phyloP scores from a whole-genome alignment of 2,113 vertebrate genomes.

The Chionomys nivalis region DNA sequence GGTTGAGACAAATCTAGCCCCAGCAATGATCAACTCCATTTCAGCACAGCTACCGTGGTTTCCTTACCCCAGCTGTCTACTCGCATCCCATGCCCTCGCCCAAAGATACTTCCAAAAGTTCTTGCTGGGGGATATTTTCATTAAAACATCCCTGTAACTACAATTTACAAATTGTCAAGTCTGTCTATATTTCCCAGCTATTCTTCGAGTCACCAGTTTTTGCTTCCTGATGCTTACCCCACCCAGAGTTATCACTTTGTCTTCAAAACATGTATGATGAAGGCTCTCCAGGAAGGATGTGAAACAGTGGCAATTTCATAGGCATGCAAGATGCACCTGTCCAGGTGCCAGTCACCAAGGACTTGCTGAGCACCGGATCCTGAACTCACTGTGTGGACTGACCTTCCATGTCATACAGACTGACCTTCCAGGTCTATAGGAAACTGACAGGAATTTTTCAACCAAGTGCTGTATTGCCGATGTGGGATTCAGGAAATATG shows the following conservation, averaged over 20 bases:
- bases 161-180: background rate
- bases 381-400: too few species aligned
- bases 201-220: background rate
- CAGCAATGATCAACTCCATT: background rate
- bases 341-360: rapidly evolving
- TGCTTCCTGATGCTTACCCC: background rate
- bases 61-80: background rate
- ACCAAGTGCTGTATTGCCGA: background rate
- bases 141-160: background rate
- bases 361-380: background rate
- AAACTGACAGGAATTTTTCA: background rate
- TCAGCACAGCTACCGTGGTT: background rate
- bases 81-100: background rate
- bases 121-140: background rate
- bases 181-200: background rate
- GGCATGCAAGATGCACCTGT: background rate
- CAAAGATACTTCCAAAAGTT: background rate
- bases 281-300: background rate
- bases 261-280: background rate
- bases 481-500: background rate
- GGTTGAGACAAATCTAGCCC: background rate
- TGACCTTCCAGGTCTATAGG: background rate
- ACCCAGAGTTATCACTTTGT: background rate
- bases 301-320: background rate
- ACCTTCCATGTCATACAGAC: background rate